Percentiles rank a stretch among this genome's conserved stretches.
These are phyloP conservation scores for Podilymbus podiceps DNA, from an alignment of 2,113 vertebrate genomes.

Conservation along the genomic window DNA sequence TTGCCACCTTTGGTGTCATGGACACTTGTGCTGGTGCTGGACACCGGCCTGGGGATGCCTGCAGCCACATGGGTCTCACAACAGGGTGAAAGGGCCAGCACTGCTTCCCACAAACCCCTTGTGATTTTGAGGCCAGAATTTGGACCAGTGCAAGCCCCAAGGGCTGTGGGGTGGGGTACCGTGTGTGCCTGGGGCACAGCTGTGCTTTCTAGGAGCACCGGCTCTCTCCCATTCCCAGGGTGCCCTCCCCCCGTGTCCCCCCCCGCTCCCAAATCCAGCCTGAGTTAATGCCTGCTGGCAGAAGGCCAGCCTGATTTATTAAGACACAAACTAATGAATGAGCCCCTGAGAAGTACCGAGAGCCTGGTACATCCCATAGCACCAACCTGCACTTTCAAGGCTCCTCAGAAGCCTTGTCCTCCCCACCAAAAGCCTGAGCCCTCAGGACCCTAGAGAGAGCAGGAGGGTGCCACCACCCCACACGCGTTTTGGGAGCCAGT, in stretches of 20 bases:
- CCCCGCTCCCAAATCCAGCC: fast-evolving
- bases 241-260: too few species aligned
- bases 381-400: background rate
- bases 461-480: background rate
- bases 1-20: background rate
- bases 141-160: background rate
- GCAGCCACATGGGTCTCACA: background rate
- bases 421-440: background rate
- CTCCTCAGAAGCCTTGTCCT: background rate
- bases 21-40: background rate
- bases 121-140: background rate
- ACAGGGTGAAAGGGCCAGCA: background rate
- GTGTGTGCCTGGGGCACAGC: background rate
- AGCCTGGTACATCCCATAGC: background rate
- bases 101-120: background rate
- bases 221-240: background rate
- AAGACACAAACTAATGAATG: background rate
- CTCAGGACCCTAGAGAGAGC: background rate
- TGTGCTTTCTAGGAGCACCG: background rate
- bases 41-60: background rate
- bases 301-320: background rate
- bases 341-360: background rate
- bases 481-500: fast-evolving
- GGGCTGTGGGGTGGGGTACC: background rate
- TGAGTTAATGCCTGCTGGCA: background rate